These are phyloP conservation scores for Baccha elongata DNA, from an alignment of 2,888 invertebrate genomes.

Conservation along the genomic window DNA sequence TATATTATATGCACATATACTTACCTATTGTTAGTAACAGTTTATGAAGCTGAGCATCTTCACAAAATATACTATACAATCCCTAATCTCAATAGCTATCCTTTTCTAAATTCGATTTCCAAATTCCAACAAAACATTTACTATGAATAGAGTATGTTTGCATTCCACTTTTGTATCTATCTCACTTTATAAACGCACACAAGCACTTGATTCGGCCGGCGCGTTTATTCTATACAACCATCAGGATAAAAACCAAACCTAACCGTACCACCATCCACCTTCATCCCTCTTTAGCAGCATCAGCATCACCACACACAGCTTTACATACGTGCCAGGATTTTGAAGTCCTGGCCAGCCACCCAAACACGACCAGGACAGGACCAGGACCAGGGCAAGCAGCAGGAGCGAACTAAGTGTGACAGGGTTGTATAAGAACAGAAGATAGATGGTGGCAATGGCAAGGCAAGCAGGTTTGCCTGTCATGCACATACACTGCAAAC, in stretches of 20 bases:
- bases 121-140: constrained; percentile 70
- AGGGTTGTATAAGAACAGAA: constrained; percentile 49
- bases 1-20: not conserved
- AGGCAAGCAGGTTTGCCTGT: constrained; percentile 63
- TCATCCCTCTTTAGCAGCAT: not conserved
- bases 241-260: constrained; percentile 14
- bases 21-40: not conserved
- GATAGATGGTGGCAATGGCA: constrained; percentile 63
- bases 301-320: constrained; percentile 7
- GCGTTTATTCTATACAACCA: constrained; percentile 64
- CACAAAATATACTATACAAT: not conserved
- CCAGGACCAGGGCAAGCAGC: not conserved
- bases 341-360: constrained; percentile 48
- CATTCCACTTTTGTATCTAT: constrained; percentile 70
- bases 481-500: constrained; percentile 66
- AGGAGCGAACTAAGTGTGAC: constrained; percentile 54
- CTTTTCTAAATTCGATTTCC: constrained; percentile 72
- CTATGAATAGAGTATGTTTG: constrained; percentile 56
- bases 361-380: not conserved
- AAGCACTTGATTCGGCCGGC: constrained; percentile 63
- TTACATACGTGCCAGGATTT: constrained; percentile 43
- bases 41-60: not conserved
- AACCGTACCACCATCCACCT: not conserved
- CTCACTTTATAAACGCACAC: constrained; percentile 70
- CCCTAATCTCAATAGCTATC: constrained; percentile 64